Evolutionary conservation across 1,140 invertebrate genomes (phyloP), one percentile per base, ranked within the genome.

Genomic region (Ptiloglossa arizonensis): DNA sequence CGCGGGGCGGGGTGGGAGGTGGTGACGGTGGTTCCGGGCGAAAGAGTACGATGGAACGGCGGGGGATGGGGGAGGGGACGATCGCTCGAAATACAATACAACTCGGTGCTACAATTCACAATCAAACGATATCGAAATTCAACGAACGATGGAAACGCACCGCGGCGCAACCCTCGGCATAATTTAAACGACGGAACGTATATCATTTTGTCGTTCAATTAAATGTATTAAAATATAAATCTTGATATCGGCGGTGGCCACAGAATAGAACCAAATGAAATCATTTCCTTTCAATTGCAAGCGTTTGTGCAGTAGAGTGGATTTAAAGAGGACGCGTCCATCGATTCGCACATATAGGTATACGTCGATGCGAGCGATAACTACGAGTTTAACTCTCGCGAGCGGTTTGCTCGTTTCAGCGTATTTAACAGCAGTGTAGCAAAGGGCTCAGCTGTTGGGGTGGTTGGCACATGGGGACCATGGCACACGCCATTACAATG

Each of bases 401-500:
- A 87, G 74, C 68, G 79, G 85, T 83, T 82, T 86, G 79, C 81
- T 86, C 81, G 85, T 83, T 85, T 85, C 82, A 85, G 56, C 80
- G 81, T 85, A 87, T 87, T 87, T 87, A 87, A 87, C 81, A 80
- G 86, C 69, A 83, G 67, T 70, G 77, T 73, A 83, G 67, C 75
- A 76, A 72, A 80, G 80, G 80, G 62, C 75, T 79, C 77, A 81
- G 81, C 77, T 80, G 77, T 80, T 80, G 64, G 83, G 79, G 70
- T 81, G 71, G 81, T 72, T 83, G 86, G 85, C 81, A 79, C 86
- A 87, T 82, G 85, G 86, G 85, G 85, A 82, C 71, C 81, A 82
- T 86, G 81, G 83, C 86, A 83, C 83, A 87, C 86, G 86, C 86
- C 80, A 87, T 87, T 87, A 85, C 85, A 87, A 87, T 87, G 80